Evolutionary conservation across 2,888 invertebrate species (phyloP), one percentile per base, ranked within the genome.

Genomic region (Sphaerophoria rueppellii): DNA sequence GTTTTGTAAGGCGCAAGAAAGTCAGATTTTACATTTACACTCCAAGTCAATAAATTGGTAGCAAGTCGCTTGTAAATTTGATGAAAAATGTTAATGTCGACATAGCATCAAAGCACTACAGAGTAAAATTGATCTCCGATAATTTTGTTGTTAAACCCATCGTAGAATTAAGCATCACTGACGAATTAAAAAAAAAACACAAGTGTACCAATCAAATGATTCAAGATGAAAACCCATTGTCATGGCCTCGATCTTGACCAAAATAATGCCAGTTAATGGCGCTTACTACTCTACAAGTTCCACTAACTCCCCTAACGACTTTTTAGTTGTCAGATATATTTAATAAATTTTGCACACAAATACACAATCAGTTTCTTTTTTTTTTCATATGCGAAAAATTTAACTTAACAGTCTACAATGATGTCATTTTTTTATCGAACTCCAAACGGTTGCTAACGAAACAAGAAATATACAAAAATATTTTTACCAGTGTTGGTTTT

Each of bases 331-430:
- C 6, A 9, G 43, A 14, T 65, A n/a, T 32, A 40, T 61, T 46
- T 61, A 4, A 65, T 69, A 63, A 77, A 54, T 32, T 78, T 70
- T 63, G 60, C 72, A 67, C 67, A 82, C 74, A 78, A 69, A 74
- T 60, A 60, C 50, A 58, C 11, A 78, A 77, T 73, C 73, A 73
- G 46, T 16, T 24, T 52, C 11, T n/a, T 14, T 57, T 78, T 63
- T 63, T 69, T 78, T 74, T 65, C 70, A 73, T 78, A 58, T 70
- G 82, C 57, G 78, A 79, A 78, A 82, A 11, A 43, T 43, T 11
- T 58, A 58, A 78, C 57, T 37, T 52, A 24, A 24, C 54, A 43
- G 7, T 43, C 43, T 43, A 43, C 16, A 70, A 82, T 82, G 82
- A 82, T 82, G 82, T 82, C 82, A 82, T 77, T 50, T 50, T 11